phyloP scores from a whole-genome alignment of 1,140 invertebrate species.

The Anthonomus grandis region DNA sequence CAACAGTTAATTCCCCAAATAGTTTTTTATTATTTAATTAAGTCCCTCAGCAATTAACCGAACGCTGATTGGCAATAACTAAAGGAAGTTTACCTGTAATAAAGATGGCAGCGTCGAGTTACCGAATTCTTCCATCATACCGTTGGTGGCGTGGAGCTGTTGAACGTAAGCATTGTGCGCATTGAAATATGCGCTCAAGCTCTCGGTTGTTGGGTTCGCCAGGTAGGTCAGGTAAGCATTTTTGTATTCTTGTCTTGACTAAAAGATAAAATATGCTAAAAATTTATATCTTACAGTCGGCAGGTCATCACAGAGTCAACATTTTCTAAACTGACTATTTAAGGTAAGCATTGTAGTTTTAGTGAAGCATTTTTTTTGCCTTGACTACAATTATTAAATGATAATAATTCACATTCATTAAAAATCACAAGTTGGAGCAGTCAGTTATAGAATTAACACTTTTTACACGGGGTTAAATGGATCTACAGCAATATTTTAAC shows the following conservation, averaged over 20 bases:
- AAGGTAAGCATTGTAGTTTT: background rate
- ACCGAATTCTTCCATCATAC: conserved; percentile 72
- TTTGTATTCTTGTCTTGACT: conserved; percentile 84
- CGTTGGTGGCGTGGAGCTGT: conserved; percentile 88
- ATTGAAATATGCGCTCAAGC: conserved; percentile 78
- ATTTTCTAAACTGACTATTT: background rate
- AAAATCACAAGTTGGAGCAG: too few species aligned
- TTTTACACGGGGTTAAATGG: too few species aligned
- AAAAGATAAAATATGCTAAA: conserved; percentile 36
- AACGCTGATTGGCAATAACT: too few species aligned
- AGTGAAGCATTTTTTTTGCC: too few species aligned
- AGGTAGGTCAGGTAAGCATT: conserved; percentile 73
- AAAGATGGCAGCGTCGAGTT: conserved; percentile 72
- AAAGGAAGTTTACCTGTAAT: conserved; percentile 63
- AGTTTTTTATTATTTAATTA: too few species aligned
- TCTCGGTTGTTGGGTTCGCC: conserved; percentile 62
- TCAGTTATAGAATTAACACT: too few species aligned
- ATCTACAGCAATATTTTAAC: too few species aligned
- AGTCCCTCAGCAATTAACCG: too few species aligned
- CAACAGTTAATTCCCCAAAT: too few species aligned
- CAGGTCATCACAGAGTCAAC: background rate
- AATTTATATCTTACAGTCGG: background rate
- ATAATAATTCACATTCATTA: too few species aligned
- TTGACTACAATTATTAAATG: too few species aligned
- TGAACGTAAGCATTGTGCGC: conserved; percentile 92